A percentile compares a stretch with the other conserved stretches of the same genome.
Conservation (phyloP, 2,888 invertebrate species). For the Athetis lepigone region DNA sequence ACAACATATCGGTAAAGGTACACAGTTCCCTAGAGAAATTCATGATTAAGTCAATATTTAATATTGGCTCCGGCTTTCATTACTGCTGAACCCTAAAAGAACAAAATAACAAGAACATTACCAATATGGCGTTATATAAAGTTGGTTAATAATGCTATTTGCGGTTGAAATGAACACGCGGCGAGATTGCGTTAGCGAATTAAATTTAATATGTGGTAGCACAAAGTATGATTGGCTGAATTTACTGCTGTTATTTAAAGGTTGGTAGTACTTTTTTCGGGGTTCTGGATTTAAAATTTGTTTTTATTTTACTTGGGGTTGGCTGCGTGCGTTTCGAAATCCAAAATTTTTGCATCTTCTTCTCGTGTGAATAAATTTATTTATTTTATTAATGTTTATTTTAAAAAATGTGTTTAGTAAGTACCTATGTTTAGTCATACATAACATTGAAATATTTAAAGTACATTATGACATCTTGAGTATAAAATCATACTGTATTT, state of each 20-base stretch:
- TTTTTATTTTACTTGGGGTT: too few species aligned
- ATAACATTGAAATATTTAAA: too few species aligned
- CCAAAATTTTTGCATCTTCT: too few species aligned
- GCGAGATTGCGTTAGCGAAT: constrained; percentile 53
- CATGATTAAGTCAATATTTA: constrained; percentile 29
- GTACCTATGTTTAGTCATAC: too few species aligned
- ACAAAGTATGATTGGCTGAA: constrained; percentile 25
- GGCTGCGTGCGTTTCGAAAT: too few species aligned
- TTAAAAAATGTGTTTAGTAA: too few species aligned
- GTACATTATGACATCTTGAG: too few species aligned
- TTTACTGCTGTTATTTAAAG: constrained; percentile 15
- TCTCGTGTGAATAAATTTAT: too few species aligned
- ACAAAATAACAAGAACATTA: constrained; percentile 34
- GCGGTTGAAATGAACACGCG: constrained; percentile 51
- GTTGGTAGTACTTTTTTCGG: constrained; percentile 1
- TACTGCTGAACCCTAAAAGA: constrained; percentile 9
- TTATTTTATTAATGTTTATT: too few species aligned
- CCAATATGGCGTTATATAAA: constrained; percentile 41
- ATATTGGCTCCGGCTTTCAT: constrained; percentile 15
- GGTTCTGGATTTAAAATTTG: too few species aligned
- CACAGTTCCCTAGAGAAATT: constrained; percentile 13
- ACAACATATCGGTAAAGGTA: neutral
- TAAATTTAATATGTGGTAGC: constrained; percentile 53
- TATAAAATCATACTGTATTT: too few species aligned
- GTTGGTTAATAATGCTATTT: constrained; percentile 51